A percentile compares a stretch with the other conserved stretches of the same genome.
phyloP scores from a whole-genome alignment of 2,888 invertebrate species.

The Apodemia zela region DNA sequence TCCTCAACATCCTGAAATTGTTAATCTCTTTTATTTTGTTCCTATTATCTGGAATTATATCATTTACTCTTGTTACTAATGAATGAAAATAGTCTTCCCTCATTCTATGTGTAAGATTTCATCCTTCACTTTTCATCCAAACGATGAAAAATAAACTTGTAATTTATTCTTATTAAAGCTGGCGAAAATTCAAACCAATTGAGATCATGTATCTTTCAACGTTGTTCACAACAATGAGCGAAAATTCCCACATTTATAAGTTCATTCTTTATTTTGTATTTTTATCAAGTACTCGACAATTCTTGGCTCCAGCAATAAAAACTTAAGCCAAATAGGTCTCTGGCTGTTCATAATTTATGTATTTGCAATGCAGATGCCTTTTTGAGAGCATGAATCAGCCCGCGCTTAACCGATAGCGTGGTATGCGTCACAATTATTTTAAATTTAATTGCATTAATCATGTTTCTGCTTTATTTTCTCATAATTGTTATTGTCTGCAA shows the following conservation, averaged over 20 bases:
- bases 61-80: too few relatives aligned
- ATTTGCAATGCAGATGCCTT: slow-evolving; percentile 30
- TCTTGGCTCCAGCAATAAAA: slow-evolving; percentile 28
- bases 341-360: slow-evolving; percentile 24
- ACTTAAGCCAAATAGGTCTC: slow-evolving; percentile 35
- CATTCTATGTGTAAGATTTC: too few relatives aligned
- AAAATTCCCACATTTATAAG: background rate
- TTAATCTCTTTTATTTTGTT: too few relatives aligned
- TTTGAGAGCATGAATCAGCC: slow-evolving; percentile 23
- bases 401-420: slow-evolving; percentile 19
- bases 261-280: slow-evolving; percentile 27
- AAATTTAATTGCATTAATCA: slow-evolving; percentile 13
- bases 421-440: slow-evolving; percentile 23
- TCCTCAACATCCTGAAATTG: too few relatives aligned
- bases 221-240: background rate
- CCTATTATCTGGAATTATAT: too few relatives aligned
- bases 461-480: slow-evolving; percentile 10
- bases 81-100: too few relatives aligned
- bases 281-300: slow-evolving; percentile 21
- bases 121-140: too few relatives aligned
- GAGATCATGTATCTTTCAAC: background rate
- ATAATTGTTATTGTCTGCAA: slow-evolving; percentile 1
- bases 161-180: too few relatives aligned
- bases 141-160: too few relatives aligned
- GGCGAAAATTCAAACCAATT: background rate